Evolutionary conservation across 2,888 invertebrate genomes (phyloP).

Genomic region (Globia sparganii): DNA sequence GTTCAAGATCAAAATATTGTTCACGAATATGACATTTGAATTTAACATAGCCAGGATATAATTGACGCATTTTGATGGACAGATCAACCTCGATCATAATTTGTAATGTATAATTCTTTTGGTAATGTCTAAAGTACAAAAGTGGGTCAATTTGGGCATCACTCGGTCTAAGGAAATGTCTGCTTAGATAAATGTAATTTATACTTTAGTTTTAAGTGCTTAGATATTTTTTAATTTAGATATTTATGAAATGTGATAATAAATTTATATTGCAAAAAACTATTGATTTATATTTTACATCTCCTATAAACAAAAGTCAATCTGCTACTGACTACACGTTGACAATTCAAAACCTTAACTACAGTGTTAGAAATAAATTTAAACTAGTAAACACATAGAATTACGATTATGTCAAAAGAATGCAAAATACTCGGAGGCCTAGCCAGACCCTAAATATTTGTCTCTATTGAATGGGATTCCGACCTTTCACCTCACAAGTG

Average conservation of each 20-base stretch:
- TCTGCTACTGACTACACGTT: background rate
- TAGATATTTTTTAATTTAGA: constrained; percentile 82
- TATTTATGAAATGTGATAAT: constrained; percentile 90
- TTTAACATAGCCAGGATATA: constrained; percentile 68
- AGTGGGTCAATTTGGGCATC: constrained; percentile 67
- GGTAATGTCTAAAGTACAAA: constrained; percentile 75
- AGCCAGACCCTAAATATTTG: constrained; percentile 58
- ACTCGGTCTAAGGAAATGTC: constrained; percentile 72
- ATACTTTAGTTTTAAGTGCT: constrained; percentile 83
- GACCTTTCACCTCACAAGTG: constrained; percentile 48
- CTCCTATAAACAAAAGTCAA: background rate
- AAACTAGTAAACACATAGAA: constrained; percentile 33
- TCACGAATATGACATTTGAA: constrained; percentile 84
- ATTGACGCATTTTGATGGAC: constrained; percentile 63
- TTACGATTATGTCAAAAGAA: constrained; percentile 41
- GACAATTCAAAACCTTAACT: background rate
- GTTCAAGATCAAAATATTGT: constrained; percentile 75
- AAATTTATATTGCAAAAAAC: constrained; percentile 81
- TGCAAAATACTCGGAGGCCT: constrained; percentile 51
- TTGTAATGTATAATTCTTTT: constrained; percentile 65
- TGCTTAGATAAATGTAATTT: constrained; percentile 85
- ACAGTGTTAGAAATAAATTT: constrained; percentile 11
- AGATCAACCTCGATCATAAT: constrained; percentile 66
- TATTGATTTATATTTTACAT: background rate
- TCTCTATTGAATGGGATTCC: constrained; percentile 50